Evolutionary conservation across 1,140 invertebrate species (phyloP), one percentile per base, ranked within the genome.

Genomic region (Mya arenaria): DNA sequence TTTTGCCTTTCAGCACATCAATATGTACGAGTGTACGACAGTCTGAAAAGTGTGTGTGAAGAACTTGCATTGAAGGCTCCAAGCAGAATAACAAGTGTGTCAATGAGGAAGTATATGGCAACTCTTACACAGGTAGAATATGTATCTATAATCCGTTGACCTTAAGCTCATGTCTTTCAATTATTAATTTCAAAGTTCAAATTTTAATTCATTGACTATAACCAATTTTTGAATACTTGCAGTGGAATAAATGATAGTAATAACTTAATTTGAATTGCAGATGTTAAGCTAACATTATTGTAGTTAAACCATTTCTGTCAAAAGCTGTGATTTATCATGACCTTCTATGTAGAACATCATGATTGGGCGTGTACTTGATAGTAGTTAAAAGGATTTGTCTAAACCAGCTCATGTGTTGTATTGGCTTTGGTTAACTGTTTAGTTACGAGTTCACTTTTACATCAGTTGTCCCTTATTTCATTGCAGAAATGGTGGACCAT

Each of bases 71-170:
- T 82, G 39, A 8, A 30, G 17, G 39, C 68, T 28, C 79, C 79
- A 28, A 13, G n/a, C 13, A 62, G 39, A 73, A 82, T 82, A 10
- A 82, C 79, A 30, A 73, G 68, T 65, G 69, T 82, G 17, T 65
- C 68, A 1, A 73, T 82, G 60, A 62, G 79, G 39, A 82, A 82
- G 36, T 82, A 82, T 28, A 82, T 68, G 8, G 79, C 79, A 8
- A 82, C 79, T n/a, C 60, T 82, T 2, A 48, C 79, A 17, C 79
- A 82, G 44, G 79, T 82, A 75, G 17, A 15, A 23, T 44, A 13
- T 44, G 48, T 52, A 23, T 52, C n/a, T n/a, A n/a, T n/a, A n/a
- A n/a, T n/a, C n/a, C n/a, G n/a, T n/a, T n/a, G n/a, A n/a, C n/a
- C n/a, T n/a, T n/a, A n/a, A n/a, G n/a, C n/a, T n/a, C n/a, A n/a